Evolutionary conservation across 2,113 vertebrate genomes (phyloP), one percentile per base, ranked within the genome.

Genomic region (Phaethornis superciliosus): DNA sequence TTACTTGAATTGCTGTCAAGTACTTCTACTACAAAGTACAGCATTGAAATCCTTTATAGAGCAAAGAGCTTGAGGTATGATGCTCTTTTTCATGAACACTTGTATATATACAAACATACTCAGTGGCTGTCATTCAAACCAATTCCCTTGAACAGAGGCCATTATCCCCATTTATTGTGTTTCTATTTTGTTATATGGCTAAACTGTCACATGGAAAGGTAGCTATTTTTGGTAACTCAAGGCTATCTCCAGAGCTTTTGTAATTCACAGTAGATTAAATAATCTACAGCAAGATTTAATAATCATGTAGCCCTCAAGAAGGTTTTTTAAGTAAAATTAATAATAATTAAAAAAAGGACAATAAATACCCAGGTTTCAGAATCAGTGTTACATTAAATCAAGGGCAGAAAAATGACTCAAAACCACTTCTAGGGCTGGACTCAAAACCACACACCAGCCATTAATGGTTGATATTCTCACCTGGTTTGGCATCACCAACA

Each of bases 91-190:
- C 60, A 26, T 24, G 17, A 59, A 22, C n/a, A 40, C 28, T 32
- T 7, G 24, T 10, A 24, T 10, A 20, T 3, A 28, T 2, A 52
- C 4, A 42, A 2, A 28, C 4, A 67, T 1, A 81, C 3, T 15
- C 55, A 71, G 0, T 32, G 24, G 16, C 40, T 71, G 24, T 27
- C 74, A 70, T 46, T 65, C 35, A 33, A 65, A 71, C 0, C 37
- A 4, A 59, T 71, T 6, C 30, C 35, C 44, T 32, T 17, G 13
- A 88, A 60, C 15, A 79, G 23, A 59, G 44, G 44, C 5, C 13
- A 49, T 59, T 78, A 49, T 28, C 32, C 46, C 14, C 35, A 64
- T 10, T 46, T 75, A 40, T 9, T 71, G 60, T 51, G 13, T 59
- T 85, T 76, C 52, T 68, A 15, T 32, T 67, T 55, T 44, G 3